Evolutionary conservation across 2,113 vertebrate species (phyloP), one percentile per base, ranked within the genome.

Genomic region (Mixornis gularis): DNA sequence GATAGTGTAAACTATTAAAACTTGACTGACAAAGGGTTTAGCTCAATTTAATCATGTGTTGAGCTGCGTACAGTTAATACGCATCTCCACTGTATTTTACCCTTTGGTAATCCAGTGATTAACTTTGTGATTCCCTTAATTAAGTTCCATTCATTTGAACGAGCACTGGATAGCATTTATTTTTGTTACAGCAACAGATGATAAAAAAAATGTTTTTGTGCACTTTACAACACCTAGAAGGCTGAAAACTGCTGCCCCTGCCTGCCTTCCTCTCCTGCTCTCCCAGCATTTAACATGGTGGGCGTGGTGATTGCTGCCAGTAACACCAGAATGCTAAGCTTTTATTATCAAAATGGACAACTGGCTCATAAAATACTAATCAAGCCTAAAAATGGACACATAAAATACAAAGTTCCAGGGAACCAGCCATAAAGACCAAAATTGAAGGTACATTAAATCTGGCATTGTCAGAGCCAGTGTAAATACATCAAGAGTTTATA

Each of bases 311-410:
- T 18, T 70, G 24, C 20, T 79, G 63, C 49, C 1, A 1, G 25
- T 34, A n/a, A 62, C 26, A 38, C 12, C 4, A 1, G 30, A 81
- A 69, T 3, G 12, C 21, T 63, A 79, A 55, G 26, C 10, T 52
- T 89, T 58, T 76, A 38, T 64, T 32, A 62, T 7, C 40, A 69
- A 74, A 83, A 71, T 34, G 22, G 32, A 34, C 29, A 95, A 29
- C 6, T 34, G 43, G 32, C 46, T 93, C 68, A 72, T 73, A 74
- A 96, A 94, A 92, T 58, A 87, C 40, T 73, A 85, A 92, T 84
- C 46, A 94, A 87, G 19, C 21, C 79, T 74, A 41, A 79, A 93
- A 92, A 62, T 4, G 10, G 44, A 27, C 21, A 38, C 1, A 10
- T 32, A 64, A 94, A 90, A 66, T 38, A 53, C 22, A 81, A 81